Evolutionary conservation across 2,113 vertebrate genomes (phyloP), one percentile per base, ranked within the genome.

Genomic region (Albula goreensis): DNA sequence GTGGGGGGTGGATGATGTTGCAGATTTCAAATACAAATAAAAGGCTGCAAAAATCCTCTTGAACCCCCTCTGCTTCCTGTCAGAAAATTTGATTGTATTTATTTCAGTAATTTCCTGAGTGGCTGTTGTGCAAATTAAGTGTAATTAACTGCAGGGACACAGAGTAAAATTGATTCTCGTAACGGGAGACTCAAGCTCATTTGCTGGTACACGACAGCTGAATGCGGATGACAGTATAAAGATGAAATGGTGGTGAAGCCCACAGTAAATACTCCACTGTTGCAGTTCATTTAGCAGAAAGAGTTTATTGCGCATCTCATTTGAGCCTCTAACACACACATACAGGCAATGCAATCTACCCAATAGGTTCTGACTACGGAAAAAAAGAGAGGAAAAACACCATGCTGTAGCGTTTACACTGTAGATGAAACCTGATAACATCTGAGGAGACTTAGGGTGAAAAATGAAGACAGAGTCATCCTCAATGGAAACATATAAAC

Each of bases 101-200:
- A 87, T 83, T 11, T 87, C 85, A 78, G 60, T 74, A 19, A 84
- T 86, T 86, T 88, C 49, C 84, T 85, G 85, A 86, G 83, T 86
- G 86, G 87, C 81, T 88, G 49, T 51, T 66, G 17, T 78, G 77
- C n/a, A 88, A 41, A 85, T 78, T 57, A 82, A 66, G 11, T 79
- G 51, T 74, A 87, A 90, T 84, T 82, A 86, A 87, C 77, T 84
- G 63, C 50, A 78, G 22, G 49, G 41, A 25, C 3, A 31, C 41
- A 78, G 57, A 50, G 86, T 87, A 70, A 56, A 86, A 86, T 78
- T 17, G 80, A 83, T 78, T 88, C 53, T 79, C 48, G 52, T 80
- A 57, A 81, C 51, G n/a, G 66, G 80, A 57, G 83, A 83, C 80
- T 56, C 83, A 2, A 52, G 19, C 19, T 85, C 5, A 31, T 84